phyloP scores from a whole-genome alignment of 2,888 invertebrate species.

The Trachelus tabidus region DNA sequence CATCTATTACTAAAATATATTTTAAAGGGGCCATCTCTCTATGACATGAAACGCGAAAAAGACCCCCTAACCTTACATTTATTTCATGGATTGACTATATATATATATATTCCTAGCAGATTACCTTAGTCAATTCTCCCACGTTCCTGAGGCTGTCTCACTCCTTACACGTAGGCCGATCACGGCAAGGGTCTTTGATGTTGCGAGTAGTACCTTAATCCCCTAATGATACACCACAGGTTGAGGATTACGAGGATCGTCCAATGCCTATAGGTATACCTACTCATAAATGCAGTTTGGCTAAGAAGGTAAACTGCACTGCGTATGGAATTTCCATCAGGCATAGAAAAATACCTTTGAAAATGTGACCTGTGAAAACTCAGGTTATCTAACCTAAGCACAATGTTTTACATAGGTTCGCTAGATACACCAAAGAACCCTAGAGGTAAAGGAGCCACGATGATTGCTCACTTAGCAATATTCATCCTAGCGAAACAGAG shows the following conservation, averaged over 20 bases:
- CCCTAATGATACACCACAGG: constrained; percentile 42
- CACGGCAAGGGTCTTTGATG: constrained; percentile 2
- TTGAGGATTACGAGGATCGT: constrained; percentile 33
- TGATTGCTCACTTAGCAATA: constrained; percentile 34
- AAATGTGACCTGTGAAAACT: not conserved
- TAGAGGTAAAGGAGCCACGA: not conserved
- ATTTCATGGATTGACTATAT: not conserved
- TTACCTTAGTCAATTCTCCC: not conserved
- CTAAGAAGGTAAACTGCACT: not conserved
- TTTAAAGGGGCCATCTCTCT: too few relatives aligned
- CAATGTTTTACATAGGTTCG: not conserved
- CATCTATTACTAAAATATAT: not conserved
- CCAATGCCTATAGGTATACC: not conserved
- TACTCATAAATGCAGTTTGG: not conserved
- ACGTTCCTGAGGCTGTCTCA: not conserved
- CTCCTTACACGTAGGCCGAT: not conserved
- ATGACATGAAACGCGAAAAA: not conserved
- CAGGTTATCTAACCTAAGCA: not conserved
- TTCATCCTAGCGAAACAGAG: constrained; percentile 25
- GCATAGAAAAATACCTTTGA: not conserved
- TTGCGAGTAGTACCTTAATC: constrained; percentile 24
- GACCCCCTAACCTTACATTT: not conserved
- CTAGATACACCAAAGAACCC: not conserved
- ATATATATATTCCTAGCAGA: not conserved
- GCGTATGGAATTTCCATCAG: not conserved